Evolutionary conservation across 2,797 vertebrate genomes (phyloP).

Genomic region (Characodon lateralis): DNA sequence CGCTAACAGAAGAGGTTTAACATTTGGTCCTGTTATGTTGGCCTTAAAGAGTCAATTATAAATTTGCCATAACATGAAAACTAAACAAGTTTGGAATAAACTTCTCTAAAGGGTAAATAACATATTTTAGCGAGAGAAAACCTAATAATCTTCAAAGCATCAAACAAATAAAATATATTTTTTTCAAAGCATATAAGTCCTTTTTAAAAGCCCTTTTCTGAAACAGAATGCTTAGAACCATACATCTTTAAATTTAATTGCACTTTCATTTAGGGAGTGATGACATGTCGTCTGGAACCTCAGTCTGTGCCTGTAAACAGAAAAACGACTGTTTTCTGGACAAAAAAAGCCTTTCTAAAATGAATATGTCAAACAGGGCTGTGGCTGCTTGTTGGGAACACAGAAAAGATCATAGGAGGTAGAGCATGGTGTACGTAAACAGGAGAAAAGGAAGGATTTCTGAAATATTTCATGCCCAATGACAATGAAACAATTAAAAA

Average conservation of each 20-base stretch:
- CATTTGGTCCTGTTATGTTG: constrained; percentile 2
- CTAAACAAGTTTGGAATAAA: neutral
- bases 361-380: neutral
- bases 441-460: neutral
- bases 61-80: neutral
- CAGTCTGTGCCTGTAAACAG: neutral
- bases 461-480: neutral
- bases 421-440: neutral
- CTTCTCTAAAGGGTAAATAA: neutral
- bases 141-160: neutral
- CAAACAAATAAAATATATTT: neutral
- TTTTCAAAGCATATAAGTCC: neutral
- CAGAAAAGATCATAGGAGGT: no score
- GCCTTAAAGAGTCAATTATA: neutral
- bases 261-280: neutral
- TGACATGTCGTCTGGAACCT: neutral
- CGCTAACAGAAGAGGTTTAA: constrained; percentile 21
- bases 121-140: neutral
- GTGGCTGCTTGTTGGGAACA: neutral
- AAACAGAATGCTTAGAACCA: neutral
- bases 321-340: neutral
- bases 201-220: neutral
- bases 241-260: neutral
- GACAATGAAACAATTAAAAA: neutral
- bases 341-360: neutral